Conservation (phyloP, 2,113 vertebrate genomes). For the Ctenomys sociabilis region DNA sequence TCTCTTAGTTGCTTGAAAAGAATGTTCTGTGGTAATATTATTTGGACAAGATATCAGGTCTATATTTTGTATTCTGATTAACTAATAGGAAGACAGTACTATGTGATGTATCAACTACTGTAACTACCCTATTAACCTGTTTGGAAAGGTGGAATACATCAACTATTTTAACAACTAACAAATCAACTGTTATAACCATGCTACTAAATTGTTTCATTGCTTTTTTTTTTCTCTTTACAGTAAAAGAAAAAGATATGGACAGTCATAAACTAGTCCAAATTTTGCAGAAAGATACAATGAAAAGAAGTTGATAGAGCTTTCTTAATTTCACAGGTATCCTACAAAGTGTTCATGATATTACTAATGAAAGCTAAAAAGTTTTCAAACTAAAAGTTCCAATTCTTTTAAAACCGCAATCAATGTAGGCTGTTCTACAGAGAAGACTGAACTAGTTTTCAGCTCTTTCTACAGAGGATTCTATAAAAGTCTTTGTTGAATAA, state of each 20-base stretch:
- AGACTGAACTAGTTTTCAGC: not conserved
- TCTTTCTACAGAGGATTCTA: not conserved
- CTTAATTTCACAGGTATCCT: conserved; percentile 31
- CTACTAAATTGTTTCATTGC: no score
- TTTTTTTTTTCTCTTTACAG: no score
- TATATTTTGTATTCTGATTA: no score
- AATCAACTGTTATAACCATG: no score
- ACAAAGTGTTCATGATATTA: not conserved
- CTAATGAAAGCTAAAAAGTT: not conserved
- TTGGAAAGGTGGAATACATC: no score
- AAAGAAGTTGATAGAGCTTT: not conserved
- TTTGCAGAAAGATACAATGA: not conserved
- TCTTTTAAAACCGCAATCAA: not conserved
- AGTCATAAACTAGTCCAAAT: not conserved
- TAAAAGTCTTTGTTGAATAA: not conserved
- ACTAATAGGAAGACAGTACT: no score
- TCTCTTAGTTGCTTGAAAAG: no score
- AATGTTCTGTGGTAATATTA: no score
- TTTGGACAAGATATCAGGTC: no score
- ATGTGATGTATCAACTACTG: no score
- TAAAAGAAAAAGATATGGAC: not conserved
- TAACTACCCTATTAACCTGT: no score
- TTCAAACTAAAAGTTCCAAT: not conserved
- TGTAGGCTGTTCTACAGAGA: not conserved
- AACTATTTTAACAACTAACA: no score